Base-by-base conservation (phyloP, 2,797 vertebrate species). In the Schizopygopsis pylzovi region DNA sequence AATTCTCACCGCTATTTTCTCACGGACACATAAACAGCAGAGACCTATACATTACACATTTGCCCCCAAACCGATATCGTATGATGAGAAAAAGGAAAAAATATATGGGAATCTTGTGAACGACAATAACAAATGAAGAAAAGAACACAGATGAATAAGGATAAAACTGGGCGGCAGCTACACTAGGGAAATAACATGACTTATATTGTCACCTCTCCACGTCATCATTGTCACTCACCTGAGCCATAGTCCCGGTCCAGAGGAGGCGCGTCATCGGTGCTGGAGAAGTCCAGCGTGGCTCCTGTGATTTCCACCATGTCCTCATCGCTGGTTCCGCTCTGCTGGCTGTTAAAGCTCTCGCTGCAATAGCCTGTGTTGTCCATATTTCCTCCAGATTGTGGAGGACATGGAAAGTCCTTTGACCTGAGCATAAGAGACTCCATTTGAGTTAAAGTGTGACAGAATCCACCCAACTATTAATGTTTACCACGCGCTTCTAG, bases 301-400 rank as follows among this genome's bases (percentile, higher is more conserved):
- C 94, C 96, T 0, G 95, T 89, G 6, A 97, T 95, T 84, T 97
- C 95, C 93, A 97, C 95, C 93, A 97, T 92, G 70, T 97, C 96
- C 86, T 97, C 96, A 91, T 97, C 96, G 0, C 96, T 97, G 52
- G 95, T 96, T 88, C 92, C 94, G 88, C 93, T 94, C 83, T 92
- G 93, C 65, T 93, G 92, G 82, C 96, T 96, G 87, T 93, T 95
- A 87, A 96, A 95, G 88, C 95, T 96, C 22, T 92, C 95, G 16
- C 93, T 93, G 1, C 93, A 93, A 86, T 92, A 96, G 79, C 94
- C 93, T 43, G 93, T 92, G 85, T 93, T 95, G 49, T 96, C 95
- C 96, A 97, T 97, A 61, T 78, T 86, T 76, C 33, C 67, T 63
- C 82, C 83, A 41, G 43, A 77, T 81, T 28, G 52, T 16, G 41